These are phyloP conservation scores for Drosophila aff. DNA, from an alignment of 1,140 invertebrate genomes.

Conservation along the genomic window DNA sequence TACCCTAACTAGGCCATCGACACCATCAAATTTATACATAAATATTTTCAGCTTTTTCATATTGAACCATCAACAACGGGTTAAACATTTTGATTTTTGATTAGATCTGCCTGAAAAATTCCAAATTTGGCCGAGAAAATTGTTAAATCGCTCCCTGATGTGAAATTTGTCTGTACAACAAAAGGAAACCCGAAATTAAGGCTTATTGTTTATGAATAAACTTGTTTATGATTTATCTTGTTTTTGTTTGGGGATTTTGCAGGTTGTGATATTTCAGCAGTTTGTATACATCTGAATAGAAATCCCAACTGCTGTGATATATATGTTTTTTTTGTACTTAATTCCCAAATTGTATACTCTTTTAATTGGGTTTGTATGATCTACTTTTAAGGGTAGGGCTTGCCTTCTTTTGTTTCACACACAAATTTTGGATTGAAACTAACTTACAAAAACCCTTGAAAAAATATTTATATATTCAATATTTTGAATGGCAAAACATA, in stretches of 20 bases:
- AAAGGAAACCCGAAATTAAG: not conserved
- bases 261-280: too few species aligned
- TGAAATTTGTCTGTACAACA: constrained; percentile 12
- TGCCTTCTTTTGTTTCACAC: not conserved
- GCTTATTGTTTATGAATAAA: constrained; percentile 3
- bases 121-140: constrained; percentile 50
- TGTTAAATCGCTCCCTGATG: constrained; percentile 31
- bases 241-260: not conserved
- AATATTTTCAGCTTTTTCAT: constrained; percentile 2
- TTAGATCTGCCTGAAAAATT: constrained; percentile 7
- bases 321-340: not conserved
- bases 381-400: not conserved
- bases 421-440: too few species aligned
- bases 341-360: not conserved
- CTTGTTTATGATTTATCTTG: not conserved
- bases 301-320: not conserved
- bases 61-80: not conserved
- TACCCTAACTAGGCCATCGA: not conserved
- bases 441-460: not conserved
- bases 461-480: not conserved
- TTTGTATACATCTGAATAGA: not conserved
- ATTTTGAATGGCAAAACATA: too few species aligned
- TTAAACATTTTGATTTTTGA: constrained; percentile 27
- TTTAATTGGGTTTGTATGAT: not conserved
- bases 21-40: constrained; percentile 3